A percentile compares a stretch with the other conserved stretches of the same genome.
Conservation (phyloP, 2,113 vertebrate species). For the Sceloporus tristichus region DNA sequence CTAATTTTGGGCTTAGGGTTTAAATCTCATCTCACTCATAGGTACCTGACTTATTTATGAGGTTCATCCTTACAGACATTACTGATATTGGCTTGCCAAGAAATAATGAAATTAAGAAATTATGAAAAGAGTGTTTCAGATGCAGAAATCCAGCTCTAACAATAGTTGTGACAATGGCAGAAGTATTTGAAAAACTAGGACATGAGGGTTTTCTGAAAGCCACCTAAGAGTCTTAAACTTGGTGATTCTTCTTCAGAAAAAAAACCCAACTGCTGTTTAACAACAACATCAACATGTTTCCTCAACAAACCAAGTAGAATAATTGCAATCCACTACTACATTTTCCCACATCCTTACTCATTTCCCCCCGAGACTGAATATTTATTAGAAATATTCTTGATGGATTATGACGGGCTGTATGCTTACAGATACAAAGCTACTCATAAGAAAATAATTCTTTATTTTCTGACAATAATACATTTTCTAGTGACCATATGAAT, state of each 20-base stretch:
- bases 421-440: not conserved
- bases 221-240: not conserved
- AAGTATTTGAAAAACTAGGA: too few relatives aligned
- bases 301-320: not conserved
- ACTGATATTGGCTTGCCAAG: not conserved
- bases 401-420: not conserved
- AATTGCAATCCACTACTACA: not conserved
- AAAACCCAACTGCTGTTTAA: not conserved
- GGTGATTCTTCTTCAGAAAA: not conserved
- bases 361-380: not conserved
- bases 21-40: not conserved
- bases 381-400: not conserved
- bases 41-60: constrained; percentile 4
- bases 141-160: not conserved
- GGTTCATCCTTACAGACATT: constrained; percentile 20
- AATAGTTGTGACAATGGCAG: not conserved
- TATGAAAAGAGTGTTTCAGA: not conserved
- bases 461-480: not conserved
- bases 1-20: not conserved
- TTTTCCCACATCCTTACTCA: constrained; percentile 8
- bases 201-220: not conserved
- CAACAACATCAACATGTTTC: not conserved
- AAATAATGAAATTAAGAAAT: constrained; percentile 1
- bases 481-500: not conserved
- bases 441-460: not conserved